These are phyloP conservation scores for Oreonectes daqikongensis DNA, from an alignment of 2,797 vertebrate species.

Conservation along the genomic window DNA sequence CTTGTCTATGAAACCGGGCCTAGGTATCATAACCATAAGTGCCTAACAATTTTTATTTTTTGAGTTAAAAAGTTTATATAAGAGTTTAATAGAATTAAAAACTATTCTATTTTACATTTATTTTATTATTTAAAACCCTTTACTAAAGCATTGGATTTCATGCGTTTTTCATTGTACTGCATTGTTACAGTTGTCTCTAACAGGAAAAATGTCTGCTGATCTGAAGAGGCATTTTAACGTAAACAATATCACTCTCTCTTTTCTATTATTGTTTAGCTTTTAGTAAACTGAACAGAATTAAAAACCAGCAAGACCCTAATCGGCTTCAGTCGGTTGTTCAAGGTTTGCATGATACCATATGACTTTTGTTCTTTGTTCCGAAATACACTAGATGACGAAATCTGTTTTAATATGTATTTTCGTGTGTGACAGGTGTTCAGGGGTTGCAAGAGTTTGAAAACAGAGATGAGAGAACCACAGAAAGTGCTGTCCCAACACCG, in stretches of 20 bases:
- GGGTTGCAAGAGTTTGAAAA: background rate
- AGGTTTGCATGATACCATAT: background rate
- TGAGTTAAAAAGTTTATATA: too few relatives aligned
- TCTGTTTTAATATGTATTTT: background rate
- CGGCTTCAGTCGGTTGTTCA: background rate
- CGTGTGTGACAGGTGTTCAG: constrained; percentile 7
- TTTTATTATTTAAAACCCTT: background rate
- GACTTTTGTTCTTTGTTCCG: background rate
- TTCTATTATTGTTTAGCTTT: constrained; percentile 20
- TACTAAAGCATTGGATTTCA: background rate
- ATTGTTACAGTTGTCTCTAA: background rate
- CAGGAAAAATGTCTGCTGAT: background rate
- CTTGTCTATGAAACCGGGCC: too few relatives aligned
- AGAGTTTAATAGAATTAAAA: too few relatives aligned
- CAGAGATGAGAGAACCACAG: background rate
- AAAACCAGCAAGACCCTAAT: background rate
- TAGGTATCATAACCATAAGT: too few relatives aligned
- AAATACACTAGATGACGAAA: background rate
- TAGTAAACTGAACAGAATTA: constrained; percentile 21
- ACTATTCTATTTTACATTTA: too few relatives aligned
- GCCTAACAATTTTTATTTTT: too few relatives aligned
- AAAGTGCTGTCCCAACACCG: background rate
- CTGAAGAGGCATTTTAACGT: background rate
- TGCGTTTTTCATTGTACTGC: background rate
- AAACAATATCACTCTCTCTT: background rate